These are phyloP conservation scores for Acanthosepion pharaonis DNA, from an alignment of 2,888 invertebrate genomes.

Conservation along the genomic window DNA sequence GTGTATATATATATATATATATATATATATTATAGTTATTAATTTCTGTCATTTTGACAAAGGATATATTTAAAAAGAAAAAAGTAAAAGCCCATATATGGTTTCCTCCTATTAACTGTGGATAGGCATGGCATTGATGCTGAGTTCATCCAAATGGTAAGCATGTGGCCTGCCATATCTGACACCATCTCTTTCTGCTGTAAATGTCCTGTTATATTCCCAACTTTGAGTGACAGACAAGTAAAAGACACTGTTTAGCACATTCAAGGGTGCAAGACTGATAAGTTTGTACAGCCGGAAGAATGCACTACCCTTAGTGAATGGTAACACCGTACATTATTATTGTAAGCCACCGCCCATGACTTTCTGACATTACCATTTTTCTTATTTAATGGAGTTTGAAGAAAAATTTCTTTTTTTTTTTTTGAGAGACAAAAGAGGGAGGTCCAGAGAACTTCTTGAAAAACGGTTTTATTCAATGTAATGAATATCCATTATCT, in stretches of 20 bases:
- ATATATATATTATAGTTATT: too few relatives aligned
- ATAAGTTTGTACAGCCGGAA: neutral
- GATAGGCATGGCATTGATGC: neutral
- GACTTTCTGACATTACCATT: neutral
- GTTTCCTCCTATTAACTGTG: neutral
- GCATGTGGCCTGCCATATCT: neutral
- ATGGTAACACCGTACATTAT: neutral
- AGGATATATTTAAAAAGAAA: neutral
- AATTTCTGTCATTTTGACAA: neutral
- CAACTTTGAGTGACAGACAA: neutral
- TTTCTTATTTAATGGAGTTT: conserved; percentile 17
- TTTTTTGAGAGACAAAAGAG: neutral
- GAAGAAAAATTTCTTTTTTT: neutral
- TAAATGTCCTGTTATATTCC: neutral
- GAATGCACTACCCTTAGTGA: neutral
- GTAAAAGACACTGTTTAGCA: neutral
- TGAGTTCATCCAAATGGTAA: neutral
- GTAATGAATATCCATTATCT: neutral
- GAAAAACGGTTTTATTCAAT: neutral
- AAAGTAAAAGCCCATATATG: neutral
- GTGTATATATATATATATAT: too few relatives aligned
- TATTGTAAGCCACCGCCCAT: neutral
- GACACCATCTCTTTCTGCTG: neutral
- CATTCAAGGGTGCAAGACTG: neutral
- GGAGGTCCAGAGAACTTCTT: neutral